Percentiles rank a stretch among this genome's conserved stretches.
Evolutionary conservation across 2,797 vertebrate genomes (phyloP).

Genomic region (Halcyon leucocephala): DNA sequence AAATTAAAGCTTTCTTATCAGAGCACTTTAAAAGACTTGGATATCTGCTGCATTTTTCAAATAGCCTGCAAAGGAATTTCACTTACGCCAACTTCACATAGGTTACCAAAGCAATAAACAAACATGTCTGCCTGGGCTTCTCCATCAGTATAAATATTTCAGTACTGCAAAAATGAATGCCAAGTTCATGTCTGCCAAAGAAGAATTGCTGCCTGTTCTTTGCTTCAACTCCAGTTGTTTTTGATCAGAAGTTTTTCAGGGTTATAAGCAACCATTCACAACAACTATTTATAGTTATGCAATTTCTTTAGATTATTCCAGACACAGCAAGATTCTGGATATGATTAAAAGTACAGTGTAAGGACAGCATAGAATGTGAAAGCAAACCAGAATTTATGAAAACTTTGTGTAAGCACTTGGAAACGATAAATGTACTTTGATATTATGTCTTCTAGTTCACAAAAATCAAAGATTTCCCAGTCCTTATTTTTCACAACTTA

Average conservation of each 20-base stretch:
- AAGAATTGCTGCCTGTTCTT: neutral
- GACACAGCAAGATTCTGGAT: neutral
- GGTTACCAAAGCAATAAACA: slow-evolving; percentile 54
- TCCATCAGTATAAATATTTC: neutral
- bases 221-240: neutral
- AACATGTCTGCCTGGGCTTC: slow-evolving; percentile 15
- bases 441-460: neutral
- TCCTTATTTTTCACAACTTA: neutral
- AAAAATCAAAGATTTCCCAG: neutral
- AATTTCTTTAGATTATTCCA: slow-evolving; percentile 2
- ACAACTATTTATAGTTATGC: neutral
- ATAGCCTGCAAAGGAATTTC: slow-evolving; percentile 27
- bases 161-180: neutral
- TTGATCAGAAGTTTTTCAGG: neutral
- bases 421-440: neutral
- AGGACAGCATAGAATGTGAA: neutral
- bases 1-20: slow-evolving; percentile 74
- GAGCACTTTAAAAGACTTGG: slow-evolving; percentile 55
- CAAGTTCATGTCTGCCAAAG: neutral
- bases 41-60: slow-evolving; percentile 33
- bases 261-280: neutral
- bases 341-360: neutral
- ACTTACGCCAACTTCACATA: neutral
- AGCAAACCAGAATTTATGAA: neutral
- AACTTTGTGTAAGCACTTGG: neutral